phyloP scores from a whole-genome alignment of 2,888 invertebrate genomes.

The Argyresthia albistria region DNA sequence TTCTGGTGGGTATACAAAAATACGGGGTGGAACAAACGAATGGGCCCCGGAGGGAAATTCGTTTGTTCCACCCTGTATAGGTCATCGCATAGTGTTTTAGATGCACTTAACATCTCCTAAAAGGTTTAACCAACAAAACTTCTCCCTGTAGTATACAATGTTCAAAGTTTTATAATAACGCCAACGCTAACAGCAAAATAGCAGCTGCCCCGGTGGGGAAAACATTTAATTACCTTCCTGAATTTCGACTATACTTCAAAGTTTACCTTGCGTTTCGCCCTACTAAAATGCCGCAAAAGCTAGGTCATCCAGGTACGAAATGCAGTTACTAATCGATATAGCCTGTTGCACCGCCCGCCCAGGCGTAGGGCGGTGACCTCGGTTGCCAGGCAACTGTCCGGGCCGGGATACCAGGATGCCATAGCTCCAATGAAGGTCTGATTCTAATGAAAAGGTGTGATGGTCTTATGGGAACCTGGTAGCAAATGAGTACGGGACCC shows the following conservation, averaged over 20 bases:
- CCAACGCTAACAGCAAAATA: not conserved
- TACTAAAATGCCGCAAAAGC: too few relatives aligned
- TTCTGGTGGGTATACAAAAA: too few relatives aligned
- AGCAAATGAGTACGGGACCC: too few relatives aligned
- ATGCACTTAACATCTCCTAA: too few relatives aligned
- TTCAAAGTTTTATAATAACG: not conserved
- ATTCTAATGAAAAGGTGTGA: not conserved
- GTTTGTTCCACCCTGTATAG: too few relatives aligned
- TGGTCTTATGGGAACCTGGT: not conserved
- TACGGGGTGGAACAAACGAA: too few relatives aligned
- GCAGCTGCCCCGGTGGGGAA: not conserved
- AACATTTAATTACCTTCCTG: not conserved
- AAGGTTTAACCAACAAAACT: too few relatives aligned
- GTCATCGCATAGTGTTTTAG: too few relatives aligned
- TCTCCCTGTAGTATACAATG: not conserved
- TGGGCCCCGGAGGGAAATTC: too few relatives aligned
- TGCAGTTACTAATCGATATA: not conserved
- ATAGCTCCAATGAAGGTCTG: not conserved
- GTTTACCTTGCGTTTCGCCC: too few relatives aligned
- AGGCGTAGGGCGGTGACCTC: not conserved
- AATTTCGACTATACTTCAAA: too few relatives aligned
- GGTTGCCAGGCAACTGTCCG: not conserved
- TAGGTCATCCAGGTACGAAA: not conserved
- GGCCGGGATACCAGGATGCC: not conserved
- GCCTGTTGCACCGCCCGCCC: not conserved